These are phyloP conservation scores for Palythoa caribaeorum DNA, from an alignment of 92 coral and sea anemone species.

Conservation along the genomic window DNA sequence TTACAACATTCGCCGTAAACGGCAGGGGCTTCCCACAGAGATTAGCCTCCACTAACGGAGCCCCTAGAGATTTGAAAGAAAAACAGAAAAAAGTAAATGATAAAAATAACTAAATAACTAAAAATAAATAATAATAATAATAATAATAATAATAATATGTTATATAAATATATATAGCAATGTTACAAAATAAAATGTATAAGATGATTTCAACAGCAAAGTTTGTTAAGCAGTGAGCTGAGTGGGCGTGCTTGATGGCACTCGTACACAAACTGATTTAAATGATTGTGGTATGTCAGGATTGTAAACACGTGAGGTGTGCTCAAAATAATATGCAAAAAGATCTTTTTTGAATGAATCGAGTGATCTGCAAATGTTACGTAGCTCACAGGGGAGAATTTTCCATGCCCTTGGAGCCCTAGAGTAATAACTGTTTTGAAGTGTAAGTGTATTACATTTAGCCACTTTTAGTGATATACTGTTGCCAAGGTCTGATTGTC, in stretches of 20 bases:
- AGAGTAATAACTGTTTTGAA: slow-evolving; percentile 53
- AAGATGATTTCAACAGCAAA: background rate
- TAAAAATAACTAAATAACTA: too few species aligned
- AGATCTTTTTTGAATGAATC: background rate
- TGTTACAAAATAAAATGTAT: too few species aligned
- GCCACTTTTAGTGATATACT: slow-evolving; percentile 37
- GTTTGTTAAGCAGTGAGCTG: background rate
- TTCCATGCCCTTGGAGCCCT: slow-evolving; percentile 60
- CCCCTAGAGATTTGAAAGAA: too few species aligned
- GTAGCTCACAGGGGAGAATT: slow-evolving; percentile 46
- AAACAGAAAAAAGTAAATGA: too few species aligned
- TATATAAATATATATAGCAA: too few species aligned
- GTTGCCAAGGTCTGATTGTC: slow-evolving; percentile 30
- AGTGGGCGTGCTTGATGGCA: background rate
- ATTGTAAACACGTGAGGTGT: background rate
- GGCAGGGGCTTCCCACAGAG: too few species aligned
- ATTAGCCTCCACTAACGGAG: too few species aligned
- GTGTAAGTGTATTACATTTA: slow-evolving; percentile 43
- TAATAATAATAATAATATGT: too few species aligned
- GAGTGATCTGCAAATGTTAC: background rate
- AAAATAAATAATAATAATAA: too few species aligned
- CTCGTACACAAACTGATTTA: background rate
- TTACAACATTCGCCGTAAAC: too few species aligned
- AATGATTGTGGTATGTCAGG: background rate
- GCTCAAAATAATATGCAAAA: background rate